These are phyloP conservation scores for Xiphydria camelus DNA, from an alignment of 2,888 invertebrate species.

Conservation along the genomic window DNA sequence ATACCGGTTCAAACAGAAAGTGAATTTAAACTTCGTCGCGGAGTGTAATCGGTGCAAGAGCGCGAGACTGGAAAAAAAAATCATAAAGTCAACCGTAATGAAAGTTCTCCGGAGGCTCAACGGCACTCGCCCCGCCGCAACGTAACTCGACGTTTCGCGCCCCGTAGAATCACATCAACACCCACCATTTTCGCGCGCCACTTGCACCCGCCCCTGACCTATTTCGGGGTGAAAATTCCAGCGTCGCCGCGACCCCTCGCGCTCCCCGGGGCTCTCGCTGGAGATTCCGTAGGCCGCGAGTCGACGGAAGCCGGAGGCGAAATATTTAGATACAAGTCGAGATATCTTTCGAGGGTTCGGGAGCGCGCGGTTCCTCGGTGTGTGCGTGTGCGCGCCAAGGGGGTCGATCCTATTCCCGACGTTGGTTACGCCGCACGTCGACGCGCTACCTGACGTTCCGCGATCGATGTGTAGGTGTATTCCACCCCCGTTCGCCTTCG, in stretches of 20 bases:
- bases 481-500: slow-evolving; percentile 11
- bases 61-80: no score
- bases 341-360: slow-evolving; percentile 9
- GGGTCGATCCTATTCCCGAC: not conserved
- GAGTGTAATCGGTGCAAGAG: no score
- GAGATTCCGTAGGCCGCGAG: slow-evolving; percentile 36
- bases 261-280: slow-evolving; percentile 21
- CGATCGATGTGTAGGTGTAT: slow-evolving; percentile 2
- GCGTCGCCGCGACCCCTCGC: not conserved
- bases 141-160: no score
- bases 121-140: no score
- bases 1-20: no score
- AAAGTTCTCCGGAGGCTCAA: no score
- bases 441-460: slow-evolving; percentile 11
- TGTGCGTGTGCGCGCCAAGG: not conserved
- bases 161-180: no score
- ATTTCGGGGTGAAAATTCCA: slow-evolving; percentile 31
- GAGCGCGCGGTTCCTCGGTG: not conserved
- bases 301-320: slow-evolving; percentile 27
- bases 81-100: no score
- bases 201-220: slow-evolving; percentile 37
- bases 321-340: slow-evolving; percentile 41
- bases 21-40: no score
- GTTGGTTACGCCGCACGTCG: not conserved
- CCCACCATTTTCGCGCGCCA: not conserved